Conservation (phyloP, 2,113 vertebrate species). For the Vulpes ferrilata region DNA sequence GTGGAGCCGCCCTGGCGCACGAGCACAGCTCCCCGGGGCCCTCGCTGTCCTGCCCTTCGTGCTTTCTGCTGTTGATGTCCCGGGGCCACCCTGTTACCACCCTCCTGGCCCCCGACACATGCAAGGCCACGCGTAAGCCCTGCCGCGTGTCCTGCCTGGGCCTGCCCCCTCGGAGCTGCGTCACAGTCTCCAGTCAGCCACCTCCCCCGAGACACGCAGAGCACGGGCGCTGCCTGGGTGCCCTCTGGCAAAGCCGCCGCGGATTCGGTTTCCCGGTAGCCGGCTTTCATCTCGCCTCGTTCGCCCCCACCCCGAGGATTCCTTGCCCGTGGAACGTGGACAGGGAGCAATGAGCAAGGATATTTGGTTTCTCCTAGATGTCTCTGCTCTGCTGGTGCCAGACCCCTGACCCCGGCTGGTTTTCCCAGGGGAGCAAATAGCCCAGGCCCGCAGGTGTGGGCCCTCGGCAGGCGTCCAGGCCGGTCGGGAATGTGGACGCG, state of each 20-base stretch:
- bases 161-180: neutral
- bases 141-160: neutral
- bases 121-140: neutral
- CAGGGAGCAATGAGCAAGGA: neutral
- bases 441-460: neutral
- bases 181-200: neutral
- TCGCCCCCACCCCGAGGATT: neutral
- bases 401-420: neutral
- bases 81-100: neutral
- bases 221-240: neutral
- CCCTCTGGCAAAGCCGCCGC: neutral
- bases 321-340: neutral
- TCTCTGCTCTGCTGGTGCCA: conserved; percentile 20
- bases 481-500: neutral
- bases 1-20: neutral
- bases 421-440: conserved; percentile 61
- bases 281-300: conserved; percentile 59
- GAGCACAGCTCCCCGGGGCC: neutral
- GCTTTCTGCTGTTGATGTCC: neutral
- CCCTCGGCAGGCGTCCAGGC: neutral
- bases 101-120: neutral
- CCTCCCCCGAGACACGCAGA: neutral
- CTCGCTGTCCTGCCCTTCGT: neutral
- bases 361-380: conserved; percentile 69
- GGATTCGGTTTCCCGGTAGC: neutral